A percentile compares a stretch with the other conserved stretches of the same genome.
Conservation (phyloP, 2,113 vertebrate species). For the Festucalex cinctus region DNA sequence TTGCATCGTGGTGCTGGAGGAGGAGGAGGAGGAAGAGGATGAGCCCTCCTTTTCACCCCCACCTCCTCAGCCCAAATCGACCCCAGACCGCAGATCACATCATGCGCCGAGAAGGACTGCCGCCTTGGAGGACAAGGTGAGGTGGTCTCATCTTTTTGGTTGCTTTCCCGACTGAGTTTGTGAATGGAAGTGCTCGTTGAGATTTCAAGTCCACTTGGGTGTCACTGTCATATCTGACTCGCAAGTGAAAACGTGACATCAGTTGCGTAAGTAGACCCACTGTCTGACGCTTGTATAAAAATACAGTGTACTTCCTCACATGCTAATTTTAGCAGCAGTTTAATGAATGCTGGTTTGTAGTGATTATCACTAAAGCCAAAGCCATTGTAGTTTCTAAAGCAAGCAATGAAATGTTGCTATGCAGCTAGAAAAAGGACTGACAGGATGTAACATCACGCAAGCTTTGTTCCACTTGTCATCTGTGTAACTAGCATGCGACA, state of each 20-base stretch:
- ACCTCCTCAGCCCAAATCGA: constrained; percentile 52
- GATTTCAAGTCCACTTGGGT: constrained; percentile 6
- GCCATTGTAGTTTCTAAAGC: constrained; percentile 38
- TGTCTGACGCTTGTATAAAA: constrained; percentile 13
- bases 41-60: constrained; percentile 56
- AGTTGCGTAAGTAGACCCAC: not conserved
- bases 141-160: constrained; percentile 18
- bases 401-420: constrained; percentile 5
- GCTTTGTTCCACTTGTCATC: constrained; percentile 22
- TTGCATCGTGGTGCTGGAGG: constrained; percentile 99
- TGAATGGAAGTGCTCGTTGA: not conserved
- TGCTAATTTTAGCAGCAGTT: constrained; percentile 48
- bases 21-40: constrained; percentile 88
- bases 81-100: constrained; percentile 54
- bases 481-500: constrained; percentile 11
- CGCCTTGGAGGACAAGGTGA: constrained; percentile 66
- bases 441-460: not conserved
- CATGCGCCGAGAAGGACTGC: constrained; percentile 45
- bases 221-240: constrained; percentile 1
- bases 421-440: not conserved
- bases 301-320: constrained; percentile 16
- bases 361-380: constrained; percentile 34
- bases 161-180: not conserved
- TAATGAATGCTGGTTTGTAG: constrained; percentile 31
- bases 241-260: constrained; percentile 9